Conservation (phyloP, 2,113 vertebrate genomes). For the Telmatochromis sp. region DNA sequence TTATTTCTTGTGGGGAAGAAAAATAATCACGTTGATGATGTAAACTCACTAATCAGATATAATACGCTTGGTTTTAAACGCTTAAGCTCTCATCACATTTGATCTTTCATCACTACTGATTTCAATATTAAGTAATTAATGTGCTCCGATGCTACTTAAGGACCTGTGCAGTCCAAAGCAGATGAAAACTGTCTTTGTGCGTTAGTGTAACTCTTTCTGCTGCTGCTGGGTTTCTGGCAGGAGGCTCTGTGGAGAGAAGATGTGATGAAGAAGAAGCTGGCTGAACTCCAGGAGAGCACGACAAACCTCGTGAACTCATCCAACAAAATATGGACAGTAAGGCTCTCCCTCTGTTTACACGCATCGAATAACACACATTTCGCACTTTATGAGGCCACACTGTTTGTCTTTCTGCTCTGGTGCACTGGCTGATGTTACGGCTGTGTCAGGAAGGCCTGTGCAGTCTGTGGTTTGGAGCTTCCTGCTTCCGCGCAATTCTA, state of each 20-base stretch:
- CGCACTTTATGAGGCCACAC: neutral
- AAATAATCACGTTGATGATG: neutral
- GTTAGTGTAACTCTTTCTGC: neutral
- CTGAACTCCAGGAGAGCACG: slow-evolving; percentile 50
- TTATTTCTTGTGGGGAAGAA: rapidly evolving
- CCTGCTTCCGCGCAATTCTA: slow-evolving; percentile 42
- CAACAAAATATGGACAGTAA: slow-evolving; percentile 65
- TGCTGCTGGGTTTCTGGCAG: slow-evolving; percentile 22
- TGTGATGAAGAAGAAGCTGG: slow-evolving; percentile 65
- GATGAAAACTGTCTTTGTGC: neutral
- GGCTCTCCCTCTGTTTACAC: neutral
- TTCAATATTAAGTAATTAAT: neutral
- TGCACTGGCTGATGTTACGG: neutral
- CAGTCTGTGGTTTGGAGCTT: slow-evolving; percentile 62
- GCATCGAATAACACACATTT: neutral
- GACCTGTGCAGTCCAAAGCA: neutral
- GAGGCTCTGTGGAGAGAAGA: slow-evolving; percentile 73
- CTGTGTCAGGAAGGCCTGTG: slow-evolving; percentile 29
- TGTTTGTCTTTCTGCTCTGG: neutral
- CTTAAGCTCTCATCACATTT: rapidly evolving
- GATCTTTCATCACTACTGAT: neutral
- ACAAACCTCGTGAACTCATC: slow-evolving; percentile 57
- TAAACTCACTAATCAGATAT: neutral
- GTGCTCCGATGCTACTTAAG: neutral
- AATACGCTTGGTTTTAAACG: neutral